Conservation (phyloP, 2,888 invertebrate species). For the Physocephala rufipes region DNA sequence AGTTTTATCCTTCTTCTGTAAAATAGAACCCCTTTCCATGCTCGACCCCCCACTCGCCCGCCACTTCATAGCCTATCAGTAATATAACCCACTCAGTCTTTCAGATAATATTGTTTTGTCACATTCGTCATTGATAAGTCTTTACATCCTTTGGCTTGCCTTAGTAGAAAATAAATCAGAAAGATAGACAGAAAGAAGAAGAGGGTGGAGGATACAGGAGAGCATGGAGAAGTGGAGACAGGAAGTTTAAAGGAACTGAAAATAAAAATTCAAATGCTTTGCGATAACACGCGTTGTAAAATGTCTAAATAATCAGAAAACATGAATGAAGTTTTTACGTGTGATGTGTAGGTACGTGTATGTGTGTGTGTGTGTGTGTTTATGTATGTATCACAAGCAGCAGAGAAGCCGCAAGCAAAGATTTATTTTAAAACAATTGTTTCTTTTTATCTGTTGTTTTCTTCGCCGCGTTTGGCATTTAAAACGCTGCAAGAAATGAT, state of each 20-base stretch:
- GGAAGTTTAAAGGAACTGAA: background rate
- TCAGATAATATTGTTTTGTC: conserved; percentile 7
- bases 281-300: background rate
- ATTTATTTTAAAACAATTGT: conserved; percentile 37
- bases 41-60: background rate
- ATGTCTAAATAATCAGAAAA: conserved; percentile 7
- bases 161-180: background rate
- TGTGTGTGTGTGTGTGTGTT: too few relatives aligned
- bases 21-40: background rate
- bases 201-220: background rate
- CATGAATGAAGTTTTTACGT: too few relatives aligned
- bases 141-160: background rate
- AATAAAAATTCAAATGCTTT: conserved; percentile 20
- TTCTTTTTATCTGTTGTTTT: conserved; percentile 9
- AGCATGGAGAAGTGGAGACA: too few relatives aligned
- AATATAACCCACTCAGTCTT: background rate
- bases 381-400: background rate
- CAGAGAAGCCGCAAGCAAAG: conserved; percentile 17
- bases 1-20: background rate
- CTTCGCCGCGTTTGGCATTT: background rate
- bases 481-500: background rate
- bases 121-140: conserved; percentile 10
- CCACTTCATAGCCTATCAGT: background rate
- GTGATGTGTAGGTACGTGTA: too few relatives aligned
- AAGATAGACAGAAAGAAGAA: background rate